Conservation (phyloP, 2,113 vertebrate species). For the Muntiacus muntjak region DNA sequence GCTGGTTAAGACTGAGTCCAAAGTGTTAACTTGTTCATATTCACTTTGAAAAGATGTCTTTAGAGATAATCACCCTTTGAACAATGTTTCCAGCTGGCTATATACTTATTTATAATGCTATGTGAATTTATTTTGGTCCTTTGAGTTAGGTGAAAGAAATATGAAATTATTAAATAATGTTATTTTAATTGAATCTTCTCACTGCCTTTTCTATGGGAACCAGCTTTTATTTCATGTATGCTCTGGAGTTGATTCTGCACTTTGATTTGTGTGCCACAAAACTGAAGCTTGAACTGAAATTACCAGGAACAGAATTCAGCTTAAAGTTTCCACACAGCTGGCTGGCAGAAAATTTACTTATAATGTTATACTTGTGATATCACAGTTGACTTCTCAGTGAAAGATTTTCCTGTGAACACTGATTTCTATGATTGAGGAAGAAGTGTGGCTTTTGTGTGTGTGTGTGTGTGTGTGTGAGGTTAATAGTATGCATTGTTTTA, state of each 20-base stretch:
- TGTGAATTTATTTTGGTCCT: neutral
- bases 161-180: neutral
- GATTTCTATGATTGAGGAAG: conserved; percentile 11
- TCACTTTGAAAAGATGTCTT: neutral
- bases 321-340: neutral
- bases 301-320: neutral
- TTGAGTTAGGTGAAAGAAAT: neutral
- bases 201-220: conserved; percentile 12
- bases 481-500: neutral
- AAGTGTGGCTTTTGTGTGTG: neutral
- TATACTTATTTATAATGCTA: neutral
- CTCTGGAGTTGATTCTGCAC: neutral
- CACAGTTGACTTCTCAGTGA: neutral
- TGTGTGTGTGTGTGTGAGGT: neutral
- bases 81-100: neutral
- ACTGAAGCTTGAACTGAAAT: conserved; percentile 1
- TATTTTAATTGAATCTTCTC: conserved; percentile 10
- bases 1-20: neutral
- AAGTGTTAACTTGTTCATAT: neutral
- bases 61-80: neutral
- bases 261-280: conserved; percentile 27
- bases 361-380: conserved; percentile 18
- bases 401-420: conserved; percentile 19
- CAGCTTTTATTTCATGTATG: neutral
- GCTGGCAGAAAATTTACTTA: conserved; percentile 34